phyloP scores from a whole-genome alignment of 1,140 invertebrate genomes.

The Melipona quadrifasciata region DNA sequence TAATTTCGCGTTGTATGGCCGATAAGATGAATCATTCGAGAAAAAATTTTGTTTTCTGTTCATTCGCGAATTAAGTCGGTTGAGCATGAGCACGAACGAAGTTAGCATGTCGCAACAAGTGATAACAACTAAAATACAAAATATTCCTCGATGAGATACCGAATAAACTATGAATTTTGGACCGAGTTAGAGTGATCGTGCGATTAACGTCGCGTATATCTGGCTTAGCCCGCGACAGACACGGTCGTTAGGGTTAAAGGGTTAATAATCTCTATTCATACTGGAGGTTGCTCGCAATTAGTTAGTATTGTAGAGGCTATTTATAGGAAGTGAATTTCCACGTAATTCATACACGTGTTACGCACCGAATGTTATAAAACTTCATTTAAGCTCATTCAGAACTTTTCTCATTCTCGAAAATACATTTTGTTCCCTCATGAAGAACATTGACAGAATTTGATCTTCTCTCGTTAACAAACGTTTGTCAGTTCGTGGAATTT shows the following conservation, averaged over 20 bases:
- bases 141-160: neutral
- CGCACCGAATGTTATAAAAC: neutral
- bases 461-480: neutral
- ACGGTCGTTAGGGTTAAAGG: neutral
- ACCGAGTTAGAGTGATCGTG: neutral
- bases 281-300: neutral
- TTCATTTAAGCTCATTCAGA: neutral
- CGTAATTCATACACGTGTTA: neutral
- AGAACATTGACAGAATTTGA: neutral
- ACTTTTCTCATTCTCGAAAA: neutral
- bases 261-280: slow-evolving; percentile 30
- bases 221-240: neutral
- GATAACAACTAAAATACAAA: neutral
- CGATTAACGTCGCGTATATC: neutral
- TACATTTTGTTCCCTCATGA: neutral
- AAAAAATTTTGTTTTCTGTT: too few relatives aligned
- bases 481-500: neutral
- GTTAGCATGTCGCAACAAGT: neutral
- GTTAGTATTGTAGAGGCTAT: slow-evolving; percentile 1
- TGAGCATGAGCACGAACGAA: neutral
- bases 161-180: neutral
- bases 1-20: neutral
- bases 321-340: neutral
- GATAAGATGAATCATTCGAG: neutral
- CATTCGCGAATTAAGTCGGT: neutral